A percentile compares a stretch with the other conserved stretches of the same genome.
Conservation (phyloP, 2,113 vertebrate genomes). For the Menidia beryllina region DNA sequence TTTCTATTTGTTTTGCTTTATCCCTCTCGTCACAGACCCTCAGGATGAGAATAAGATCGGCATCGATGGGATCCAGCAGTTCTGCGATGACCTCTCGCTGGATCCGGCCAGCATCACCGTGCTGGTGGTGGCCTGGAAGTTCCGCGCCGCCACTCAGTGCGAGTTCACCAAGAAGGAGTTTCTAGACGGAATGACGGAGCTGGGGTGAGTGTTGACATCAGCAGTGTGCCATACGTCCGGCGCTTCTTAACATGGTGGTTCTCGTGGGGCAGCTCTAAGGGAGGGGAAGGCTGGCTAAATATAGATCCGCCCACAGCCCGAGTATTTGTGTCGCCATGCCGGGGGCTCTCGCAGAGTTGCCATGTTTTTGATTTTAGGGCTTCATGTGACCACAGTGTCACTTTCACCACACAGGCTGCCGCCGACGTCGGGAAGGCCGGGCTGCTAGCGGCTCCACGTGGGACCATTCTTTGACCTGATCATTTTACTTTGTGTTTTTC, state of each 20-base stretch:
- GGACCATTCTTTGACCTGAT: neutral
- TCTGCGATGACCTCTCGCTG: conserved; percentile 93
- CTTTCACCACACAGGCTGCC: neutral
- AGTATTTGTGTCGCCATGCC: conserved; percentile 61
- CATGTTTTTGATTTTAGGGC: conserved; percentile 39
- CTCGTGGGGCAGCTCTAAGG: conserved; percentile 39
- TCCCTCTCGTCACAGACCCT: conserved; percentile 81
- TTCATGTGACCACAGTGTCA: conserved; percentile 40
- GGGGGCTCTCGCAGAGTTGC: conserved; percentile 36
- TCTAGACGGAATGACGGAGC: conserved; percentile 93
- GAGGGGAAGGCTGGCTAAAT: conserved; percentile 55
- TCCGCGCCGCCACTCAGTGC: conserved; percentile 94
- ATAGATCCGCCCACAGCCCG: conserved; percentile 57
- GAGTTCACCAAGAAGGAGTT: conserved; percentile 98
- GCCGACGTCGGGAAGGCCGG: neutral
- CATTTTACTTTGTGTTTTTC: conserved; percentile 43
- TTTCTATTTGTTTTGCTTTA: neutral
- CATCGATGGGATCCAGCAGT: conserved; percentile 95
- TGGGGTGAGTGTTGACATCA: conserved; percentile 86
- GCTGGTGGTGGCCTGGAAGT: conserved; percentile 95
- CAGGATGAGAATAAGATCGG: conserved; percentile 98
- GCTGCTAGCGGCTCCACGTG: neutral
- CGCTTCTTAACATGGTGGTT: conserved; percentile 39
- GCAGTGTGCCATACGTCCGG: conserved; percentile 1
- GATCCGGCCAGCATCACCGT: conserved; percentile 94